Percentiles rank a stretch among this genome's conserved stretches.
phyloP scores from a whole-genome alignment of 2,113 vertebrate genomes.

The Fulmarus glacialis region DNA sequence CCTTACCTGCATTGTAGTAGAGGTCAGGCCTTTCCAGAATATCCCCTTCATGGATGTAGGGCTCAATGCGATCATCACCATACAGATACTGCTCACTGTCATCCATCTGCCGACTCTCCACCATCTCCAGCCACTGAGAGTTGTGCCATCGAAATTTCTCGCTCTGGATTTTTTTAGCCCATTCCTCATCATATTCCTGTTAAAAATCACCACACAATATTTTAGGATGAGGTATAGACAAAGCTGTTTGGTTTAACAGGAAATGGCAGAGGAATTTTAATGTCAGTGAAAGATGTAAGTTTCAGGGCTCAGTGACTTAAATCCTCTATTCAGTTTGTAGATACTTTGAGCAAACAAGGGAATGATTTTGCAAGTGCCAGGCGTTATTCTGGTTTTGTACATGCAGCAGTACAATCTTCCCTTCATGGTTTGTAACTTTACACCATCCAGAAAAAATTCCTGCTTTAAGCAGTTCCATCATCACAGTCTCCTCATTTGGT shows the following conservation, averaged over 20 bases:
- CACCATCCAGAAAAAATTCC: not conserved
- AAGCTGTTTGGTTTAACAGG: not conserved
- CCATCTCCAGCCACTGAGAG: conserved; percentile 96
- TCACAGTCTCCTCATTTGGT: not conserved
- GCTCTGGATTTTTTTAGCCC: conserved; percentile 90
- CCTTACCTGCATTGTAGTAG: conserved; percentile 87
- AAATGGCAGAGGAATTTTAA: not conserved
- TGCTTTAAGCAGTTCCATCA: not conserved
- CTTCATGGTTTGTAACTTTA: not conserved
- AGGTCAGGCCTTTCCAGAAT: conserved; percentile 89
- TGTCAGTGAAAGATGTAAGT: not conserved
- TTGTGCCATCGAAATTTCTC: conserved; percentile 95
- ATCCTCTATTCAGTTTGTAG: not conserved
- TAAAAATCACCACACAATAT: not conserved
- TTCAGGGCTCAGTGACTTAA: not conserved
- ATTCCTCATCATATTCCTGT: conserved; percentile 91
- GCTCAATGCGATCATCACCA: conserved; percentile 82
- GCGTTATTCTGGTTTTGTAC: not conserved
- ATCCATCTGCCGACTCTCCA: conserved; percentile 88
- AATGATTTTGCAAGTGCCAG: not conserved
- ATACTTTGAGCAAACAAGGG: not conserved
- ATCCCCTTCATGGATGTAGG: conserved; percentile 84
- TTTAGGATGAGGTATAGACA: not conserved
- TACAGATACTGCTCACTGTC: conserved; percentile 85
- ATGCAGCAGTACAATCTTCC: not conserved